A percentile compares a stretch with the other conserved stretches of the same genome.
Evolutionary conservation across 2,113 vertebrate species (phyloP).

Genomic region (Merops nubicus): DNA sequence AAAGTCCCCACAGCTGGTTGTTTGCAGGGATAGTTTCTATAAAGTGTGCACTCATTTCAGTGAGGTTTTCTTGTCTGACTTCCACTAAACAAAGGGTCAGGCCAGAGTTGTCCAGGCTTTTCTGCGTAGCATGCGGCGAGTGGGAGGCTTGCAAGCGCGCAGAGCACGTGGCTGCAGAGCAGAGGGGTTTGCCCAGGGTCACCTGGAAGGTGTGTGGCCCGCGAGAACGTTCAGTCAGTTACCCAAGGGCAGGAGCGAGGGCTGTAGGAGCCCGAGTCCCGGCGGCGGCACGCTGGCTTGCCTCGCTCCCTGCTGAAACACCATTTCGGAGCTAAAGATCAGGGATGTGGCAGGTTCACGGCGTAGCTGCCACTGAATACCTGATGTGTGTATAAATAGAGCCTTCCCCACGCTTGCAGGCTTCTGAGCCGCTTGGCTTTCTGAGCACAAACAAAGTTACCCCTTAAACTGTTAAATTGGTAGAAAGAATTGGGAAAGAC

Average conservation of each 20-base stretch:
- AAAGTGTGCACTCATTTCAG: neutral
- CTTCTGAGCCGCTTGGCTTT: neutral
- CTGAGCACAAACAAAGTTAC: neutral
- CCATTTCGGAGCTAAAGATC: neutral
- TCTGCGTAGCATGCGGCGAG: neutral
- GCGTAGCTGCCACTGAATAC: neutral
- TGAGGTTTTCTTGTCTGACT: neutral
- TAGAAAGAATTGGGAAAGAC: neutral
- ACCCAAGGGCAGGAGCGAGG: neutral
- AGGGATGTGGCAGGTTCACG: fast-evolving
- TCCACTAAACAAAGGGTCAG: neutral
- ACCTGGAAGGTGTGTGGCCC: neutral
- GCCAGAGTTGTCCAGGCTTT: neutral
- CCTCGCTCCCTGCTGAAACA: neutral
- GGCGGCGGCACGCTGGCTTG: neutral
- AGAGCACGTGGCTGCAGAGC: neutral
- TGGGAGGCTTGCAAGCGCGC: neutral
- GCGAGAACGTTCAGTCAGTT: neutral
- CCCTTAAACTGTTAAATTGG: neutral
- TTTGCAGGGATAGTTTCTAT: neutral
- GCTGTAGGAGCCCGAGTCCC: neutral
- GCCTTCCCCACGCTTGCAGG: neutral
- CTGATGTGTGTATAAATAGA: neutral
- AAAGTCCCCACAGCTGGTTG: neutral
- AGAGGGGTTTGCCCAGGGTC: neutral